Conservation (phyloP, 23 tunicate species). For the Halocynthia roretzi region DNA sequence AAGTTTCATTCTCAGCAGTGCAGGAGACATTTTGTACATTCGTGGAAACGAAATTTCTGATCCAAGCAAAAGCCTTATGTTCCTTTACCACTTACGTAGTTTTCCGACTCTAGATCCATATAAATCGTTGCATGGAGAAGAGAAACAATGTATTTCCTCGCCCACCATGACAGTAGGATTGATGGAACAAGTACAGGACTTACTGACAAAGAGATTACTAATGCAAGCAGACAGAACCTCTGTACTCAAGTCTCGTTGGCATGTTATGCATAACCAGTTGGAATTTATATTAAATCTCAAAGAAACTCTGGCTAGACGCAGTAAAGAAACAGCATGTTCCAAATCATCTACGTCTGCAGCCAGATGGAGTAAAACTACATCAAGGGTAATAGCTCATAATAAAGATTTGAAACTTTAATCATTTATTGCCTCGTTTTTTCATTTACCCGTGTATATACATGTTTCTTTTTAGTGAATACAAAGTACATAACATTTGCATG, state of each 20-base stretch:
- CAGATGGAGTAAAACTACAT: conserved; percentile 35
- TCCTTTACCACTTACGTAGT: conserved; percentile 26
- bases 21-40: conserved; percentile 17
- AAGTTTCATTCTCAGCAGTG: not conserved
- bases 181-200: conserved; percentile 38
- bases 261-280: conserved; percentile 41
- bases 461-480: too few species aligned
- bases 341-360: conserved; percentile 23
- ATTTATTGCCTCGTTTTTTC: too few species aligned
- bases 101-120: conserved; percentile 32
- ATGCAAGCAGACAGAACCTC: conserved; percentile 28
- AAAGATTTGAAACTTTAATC: conserved; percentile 13
- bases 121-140: not conserved
- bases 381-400: conserved; percentile 35
- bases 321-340: conserved; percentile 17
- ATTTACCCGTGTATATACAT: too few species aligned
- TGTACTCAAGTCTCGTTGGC: conserved; percentile 40
- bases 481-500: too few species aligned
- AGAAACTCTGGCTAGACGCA: conserved; percentile 1
- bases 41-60: conserved; percentile 41
- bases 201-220: conserved; percentile 35
- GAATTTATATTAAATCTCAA: conserved; percentile 27
- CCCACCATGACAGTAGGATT: conserved; percentile 6
- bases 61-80: conserved; percentile 35
- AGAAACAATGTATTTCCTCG: not conserved